A percentile compares a stretch with the other conserved stretches of the same genome.
phyloP scores from a whole-genome alignment of 2,797 vertebrate genomes.

The Eulemur coronatus region DNA sequence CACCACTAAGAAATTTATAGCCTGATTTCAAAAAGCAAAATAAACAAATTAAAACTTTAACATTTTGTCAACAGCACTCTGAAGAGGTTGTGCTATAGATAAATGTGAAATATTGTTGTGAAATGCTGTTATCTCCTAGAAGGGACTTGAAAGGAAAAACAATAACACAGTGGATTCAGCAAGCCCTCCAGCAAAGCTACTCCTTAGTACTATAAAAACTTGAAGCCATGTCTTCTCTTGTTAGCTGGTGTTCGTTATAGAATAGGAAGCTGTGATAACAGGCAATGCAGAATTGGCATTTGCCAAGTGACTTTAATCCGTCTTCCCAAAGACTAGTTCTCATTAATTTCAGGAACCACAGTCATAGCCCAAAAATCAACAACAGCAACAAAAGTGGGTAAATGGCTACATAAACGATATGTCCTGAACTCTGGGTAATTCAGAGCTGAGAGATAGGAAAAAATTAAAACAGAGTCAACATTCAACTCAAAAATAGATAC shows the following conservation, averaged over 20 bases:
- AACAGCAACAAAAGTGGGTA: not conserved
- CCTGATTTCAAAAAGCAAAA: slow-evolving; percentile 11
- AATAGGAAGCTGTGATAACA: not conserved
- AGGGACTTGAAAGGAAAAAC: not conserved
- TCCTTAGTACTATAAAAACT: not conserved
- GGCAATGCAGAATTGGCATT: not conserved
- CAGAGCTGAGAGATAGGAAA: not conserved
- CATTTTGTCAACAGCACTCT: not conserved
- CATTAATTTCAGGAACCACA: not conserved
- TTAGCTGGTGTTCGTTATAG: not conserved
- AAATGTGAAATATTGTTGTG: not conserved
- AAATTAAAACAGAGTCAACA: not conserved
- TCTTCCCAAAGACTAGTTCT: not conserved
- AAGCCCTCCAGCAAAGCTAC: not conserved
- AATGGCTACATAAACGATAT: not conserved
- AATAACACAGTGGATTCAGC: not conserved
- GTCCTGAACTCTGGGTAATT: not conserved
- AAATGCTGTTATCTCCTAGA: not conserved
- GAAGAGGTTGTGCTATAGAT: not conserved
- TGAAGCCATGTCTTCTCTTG: not conserved
- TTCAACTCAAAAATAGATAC: not conserved
- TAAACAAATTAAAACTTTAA: not conserved
- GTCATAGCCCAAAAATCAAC: not conserved
- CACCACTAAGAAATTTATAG: not conserved
- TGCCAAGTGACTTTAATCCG: not conserved